phyloP scores from a whole-genome alignment of 2,113 vertebrate species.

The Sinocyclocheilus anshuiensis region DNA sequence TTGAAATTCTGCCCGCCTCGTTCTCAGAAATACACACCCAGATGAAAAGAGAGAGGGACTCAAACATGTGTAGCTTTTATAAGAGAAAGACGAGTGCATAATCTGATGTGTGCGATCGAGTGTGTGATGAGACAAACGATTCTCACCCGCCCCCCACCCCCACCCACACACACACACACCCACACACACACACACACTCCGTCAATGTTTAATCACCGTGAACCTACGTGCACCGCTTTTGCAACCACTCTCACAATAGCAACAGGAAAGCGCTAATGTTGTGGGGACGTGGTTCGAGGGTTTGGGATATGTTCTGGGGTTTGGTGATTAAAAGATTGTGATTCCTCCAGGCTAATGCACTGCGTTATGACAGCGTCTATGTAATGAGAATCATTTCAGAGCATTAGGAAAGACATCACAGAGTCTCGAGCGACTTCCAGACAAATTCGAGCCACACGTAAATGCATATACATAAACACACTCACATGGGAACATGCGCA shows the following conservation, averaged over 20 bases:
- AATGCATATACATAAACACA: slow-evolving; percentile 34
- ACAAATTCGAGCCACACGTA: slow-evolving; percentile 18
- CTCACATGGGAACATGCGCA: not conserved
- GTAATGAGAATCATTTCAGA: slow-evolving; percentile 48
- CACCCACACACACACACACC: not conserved
- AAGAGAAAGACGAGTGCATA: slow-evolving; percentile 33
- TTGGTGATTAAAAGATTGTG: slow-evolving; percentile 42
- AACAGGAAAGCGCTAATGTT: slow-evolving; percentile 12
- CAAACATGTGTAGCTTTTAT: slow-evolving; percentile 24
- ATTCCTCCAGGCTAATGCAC: slow-evolving; percentile 38
- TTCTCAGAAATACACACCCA: slow-evolving; percentile 18
- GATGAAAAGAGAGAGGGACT: slow-evolving; percentile 24
- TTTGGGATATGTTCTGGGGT: slow-evolving; percentile 16
- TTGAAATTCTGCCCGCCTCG: slow-evolving; percentile 35
- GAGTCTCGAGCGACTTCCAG: slow-evolving; percentile 15
- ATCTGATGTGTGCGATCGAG: slow-evolving; percentile 44
- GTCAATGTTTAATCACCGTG: slow-evolving; percentile 42
- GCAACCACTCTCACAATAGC: not conserved
- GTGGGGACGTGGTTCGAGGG: not conserved
- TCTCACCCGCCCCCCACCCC: not conserved
- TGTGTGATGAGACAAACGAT: slow-evolving; percentile 30
- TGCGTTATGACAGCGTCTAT: slow-evolving; percentile 22
- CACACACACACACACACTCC: not conserved
- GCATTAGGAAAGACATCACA: slow-evolving; percentile 42
- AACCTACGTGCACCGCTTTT: slow-evolving; percentile 38